Percentiles rank a stretch among this genome's conserved stretches.
Conservation (phyloP, 1,140 invertebrate species). For the Drosophila burlai region DNA sequence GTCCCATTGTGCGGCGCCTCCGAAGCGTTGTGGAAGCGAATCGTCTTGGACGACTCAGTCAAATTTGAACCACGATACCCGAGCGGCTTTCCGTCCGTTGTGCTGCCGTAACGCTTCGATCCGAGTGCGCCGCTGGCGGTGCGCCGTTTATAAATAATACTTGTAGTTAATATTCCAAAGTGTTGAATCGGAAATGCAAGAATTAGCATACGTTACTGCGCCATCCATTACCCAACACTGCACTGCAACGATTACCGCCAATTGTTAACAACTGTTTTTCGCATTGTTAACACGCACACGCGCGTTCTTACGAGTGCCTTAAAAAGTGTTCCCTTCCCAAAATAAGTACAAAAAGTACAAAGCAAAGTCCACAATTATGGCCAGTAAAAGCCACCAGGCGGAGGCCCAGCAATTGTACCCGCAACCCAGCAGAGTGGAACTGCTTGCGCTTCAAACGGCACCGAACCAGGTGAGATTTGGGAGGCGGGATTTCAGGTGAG, state of each 20-base stretch:
- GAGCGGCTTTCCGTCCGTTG: too few relatives aligned
- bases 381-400: constrained; percentile 24
- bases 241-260: constrained; percentile 10
- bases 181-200: constrained; percentile 31
- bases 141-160: constrained; percentile 20
- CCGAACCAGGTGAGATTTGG: constrained; percentile 60
- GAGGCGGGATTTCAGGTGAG: constrained; percentile 17
- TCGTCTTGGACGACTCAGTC: too few relatives aligned
- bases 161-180: constrained; percentile 14
- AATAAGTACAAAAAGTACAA: constrained; percentile 11
- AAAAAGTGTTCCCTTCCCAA: constrained; percentile 44
- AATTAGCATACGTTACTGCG: constrained; percentile 9
- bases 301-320: constrained; percentile 34
- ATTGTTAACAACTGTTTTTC: constrained; percentile 16
- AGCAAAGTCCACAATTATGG: constrained; percentile 42
- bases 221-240: constrained; percentile 27
- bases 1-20: too few relatives aligned
- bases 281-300: constrained; percentile 51
- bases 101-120: constrained; percentile 10
- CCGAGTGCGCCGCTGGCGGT: too few relatives aligned
- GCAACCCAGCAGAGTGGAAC: constrained; percentile 55
- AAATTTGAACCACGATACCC: too few relatives aligned
- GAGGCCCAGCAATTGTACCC: constrained; percentile 65
- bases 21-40: too few relatives aligned
- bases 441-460: constrained; percentile 57